A percentile compares a stretch with the other conserved stretches of the same genome.
Evolutionary conservation across 2,888 invertebrate species (phyloP).

Genomic region (Altica lythri): DNA sequence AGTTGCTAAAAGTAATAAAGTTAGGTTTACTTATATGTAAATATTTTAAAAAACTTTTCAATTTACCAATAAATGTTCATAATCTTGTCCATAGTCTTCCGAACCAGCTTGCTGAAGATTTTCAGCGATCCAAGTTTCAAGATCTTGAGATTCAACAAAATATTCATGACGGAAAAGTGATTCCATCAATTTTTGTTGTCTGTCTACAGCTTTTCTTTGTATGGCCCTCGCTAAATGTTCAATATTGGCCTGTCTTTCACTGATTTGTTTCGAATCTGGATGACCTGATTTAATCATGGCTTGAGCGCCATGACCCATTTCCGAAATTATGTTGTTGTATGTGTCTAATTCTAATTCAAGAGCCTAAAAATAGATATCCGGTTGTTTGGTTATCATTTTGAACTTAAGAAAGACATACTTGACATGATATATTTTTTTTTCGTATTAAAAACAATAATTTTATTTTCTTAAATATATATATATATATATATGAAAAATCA

Average conservation of each 20-base stretch:
- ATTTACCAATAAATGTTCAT: constrained; percentile 79
- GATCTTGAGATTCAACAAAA: constrained; percentile 84
- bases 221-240: constrained; percentile 79
- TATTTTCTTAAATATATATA: no score
- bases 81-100: constrained; percentile 94
- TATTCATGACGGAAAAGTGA: constrained; percentile 89
- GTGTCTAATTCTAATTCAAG: constrained; percentile 89
- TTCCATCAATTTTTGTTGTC: constrained; percentile 88
- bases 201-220: constrained; percentile 76
- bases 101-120: constrained; percentile 86
- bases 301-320: constrained; percentile 88
- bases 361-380: constrained; percentile 62
- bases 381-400: no score
- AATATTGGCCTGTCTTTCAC: constrained; percentile 74
- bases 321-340: constrained; percentile 87
- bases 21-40: background rate
- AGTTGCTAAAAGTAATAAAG: constrained; percentile 64
- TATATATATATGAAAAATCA: no score
- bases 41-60: background rate
- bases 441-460: no score
- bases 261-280: constrained; percentile 81
- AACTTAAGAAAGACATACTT: no score
- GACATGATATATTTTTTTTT: no score
- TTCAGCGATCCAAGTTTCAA: constrained; percentile 91
- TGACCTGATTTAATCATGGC: constrained; percentile 81